Evolutionary conservation across 1,140 invertebrate genomes (phyloP).

Genomic region (Portunus trituberculatus): DNA sequence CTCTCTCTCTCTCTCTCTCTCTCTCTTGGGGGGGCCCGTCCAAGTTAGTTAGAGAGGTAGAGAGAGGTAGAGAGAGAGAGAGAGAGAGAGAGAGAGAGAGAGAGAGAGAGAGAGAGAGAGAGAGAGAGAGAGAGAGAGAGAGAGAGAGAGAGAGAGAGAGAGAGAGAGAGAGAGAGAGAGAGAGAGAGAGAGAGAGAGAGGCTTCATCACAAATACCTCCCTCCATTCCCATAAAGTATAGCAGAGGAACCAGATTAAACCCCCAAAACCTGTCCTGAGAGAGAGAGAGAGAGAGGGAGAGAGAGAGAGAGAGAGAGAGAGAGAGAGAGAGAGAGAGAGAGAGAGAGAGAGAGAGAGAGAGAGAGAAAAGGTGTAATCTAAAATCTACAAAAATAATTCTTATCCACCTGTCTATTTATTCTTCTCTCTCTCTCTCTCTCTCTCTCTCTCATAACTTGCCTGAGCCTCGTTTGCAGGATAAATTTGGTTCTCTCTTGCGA

Average conservation of each 20-base stretch:
- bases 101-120: constrained; percentile 46
- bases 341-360: background rate
- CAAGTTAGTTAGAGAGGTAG: background rate
- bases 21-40: background rate
- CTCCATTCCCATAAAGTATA: background rate
- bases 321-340: background rate
- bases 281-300: too few species aligned
- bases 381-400: background rate
- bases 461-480: constrained; percentile 41
- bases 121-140: constrained; percentile 2
- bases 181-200: too few species aligned
- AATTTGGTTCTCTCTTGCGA: constrained; percentile 39
- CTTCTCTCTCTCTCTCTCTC: constrained; percentile 40
- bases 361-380: too few species aligned
- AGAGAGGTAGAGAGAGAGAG: constrained; percentile 30
- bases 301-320: too few species aligned
- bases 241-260: background rate
- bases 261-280: background rate
- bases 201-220: background rate
- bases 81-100: constrained; percentile 7
- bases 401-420: background rate
- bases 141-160: constrained; percentile 24
- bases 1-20: constrained; percentile 13
- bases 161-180: too few species aligned
- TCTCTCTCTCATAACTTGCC: constrained; percentile 42